Conservation (phyloP, 37 sponge, comb jelly and placozoan genomes). For the Beroe ovata region DNA sequence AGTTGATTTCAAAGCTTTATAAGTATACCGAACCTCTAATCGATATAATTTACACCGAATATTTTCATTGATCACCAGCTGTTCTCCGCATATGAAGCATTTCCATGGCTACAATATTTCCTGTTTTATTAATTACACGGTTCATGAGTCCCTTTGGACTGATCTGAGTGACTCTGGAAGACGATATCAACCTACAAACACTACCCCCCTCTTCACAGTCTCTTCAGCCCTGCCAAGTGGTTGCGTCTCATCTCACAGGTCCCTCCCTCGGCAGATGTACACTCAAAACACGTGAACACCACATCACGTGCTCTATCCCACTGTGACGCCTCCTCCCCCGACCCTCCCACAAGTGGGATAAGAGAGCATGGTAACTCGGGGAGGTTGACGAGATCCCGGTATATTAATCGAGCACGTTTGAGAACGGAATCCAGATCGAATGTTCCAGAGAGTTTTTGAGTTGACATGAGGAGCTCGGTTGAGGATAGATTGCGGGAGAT, state of each 20-base stretch:
- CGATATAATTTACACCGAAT: no score
- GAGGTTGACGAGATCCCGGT: conserved; percentile 1
- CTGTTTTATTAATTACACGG: no score
- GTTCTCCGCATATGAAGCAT: no score
- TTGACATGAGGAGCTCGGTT: conserved; percentile 15
- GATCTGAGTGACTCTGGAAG: no score
- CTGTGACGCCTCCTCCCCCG: neutral
- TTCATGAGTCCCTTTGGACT: no score
- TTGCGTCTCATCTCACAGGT: conserved; percentile 7
- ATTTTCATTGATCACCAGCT: no score
- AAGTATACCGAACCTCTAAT: no score
- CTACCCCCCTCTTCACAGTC: no score
- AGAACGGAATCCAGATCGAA: conserved; percentile 18
- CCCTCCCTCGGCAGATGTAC: neutral
- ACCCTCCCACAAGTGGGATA: conserved; percentile 4
- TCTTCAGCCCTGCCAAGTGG: neutral
- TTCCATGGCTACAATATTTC: no score
- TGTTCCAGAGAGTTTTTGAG: conserved; percentile 16
- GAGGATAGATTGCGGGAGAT: neutral
- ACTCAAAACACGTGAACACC: conserved; percentile 17
- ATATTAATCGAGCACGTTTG: neutral
- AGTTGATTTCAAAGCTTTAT: no score
- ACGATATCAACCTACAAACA: no score
- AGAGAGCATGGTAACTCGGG: conserved; percentile 44
- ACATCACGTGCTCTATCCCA: neutral